Base-by-base conservation (phyloP, 2,797 vertebrate genomes). In the Enteromius treurensis region DNA sequence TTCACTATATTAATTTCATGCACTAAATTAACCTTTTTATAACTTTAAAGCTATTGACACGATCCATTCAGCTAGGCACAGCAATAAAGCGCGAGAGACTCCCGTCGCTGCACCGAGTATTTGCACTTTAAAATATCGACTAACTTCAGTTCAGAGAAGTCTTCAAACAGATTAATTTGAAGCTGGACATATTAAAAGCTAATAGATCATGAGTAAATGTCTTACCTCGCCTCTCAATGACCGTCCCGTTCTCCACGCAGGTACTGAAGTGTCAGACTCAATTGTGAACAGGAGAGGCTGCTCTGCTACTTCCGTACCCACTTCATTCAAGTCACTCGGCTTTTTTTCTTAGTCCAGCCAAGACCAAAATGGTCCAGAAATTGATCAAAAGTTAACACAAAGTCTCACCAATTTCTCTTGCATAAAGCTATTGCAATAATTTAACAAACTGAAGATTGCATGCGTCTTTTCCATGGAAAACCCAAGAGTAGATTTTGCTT, bases 151-250 rank as follows among this genome's bases (percentile, higher is more conserved):
- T 26, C 13, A 76, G 1, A 1, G 0, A 68, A n/a, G 37, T 0
- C 15, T 69, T 26, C 1, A 8, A 13, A 6, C 14, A 60, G 13
- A 13, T 58, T 4, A 4, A 29, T 68, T 19, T 3, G 1, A 13
- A 53, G 9, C 0, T 3, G 13, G 13, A 49, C 11, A 17, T 3
- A 4, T 67, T 4, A 40, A 37, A 67, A 2, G 13, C 8, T 2
- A 6, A 29, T 11, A 45, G 2, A 21, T 42, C 10, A 32, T 1
- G 11, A 9, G 26, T 64, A 17, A 64, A 62, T 0, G 17, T 26
- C 47, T 80, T 23, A 58, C 78, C 77, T 80, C 49, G 69, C 64
- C 64, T 78, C 73, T 77, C 17, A 55, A 49, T 32, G 23, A 11
- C 11, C 15, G 79, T 62, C 6, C 37, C 3, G 67, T 71, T 21